Percentiles rank a stretch among this genome's conserved stretches.
These are phyloP conservation scores for Emydura subglobosa DNA, from an alignment of 2,113 vertebrate species.

Conservation along the genomic window DNA sequence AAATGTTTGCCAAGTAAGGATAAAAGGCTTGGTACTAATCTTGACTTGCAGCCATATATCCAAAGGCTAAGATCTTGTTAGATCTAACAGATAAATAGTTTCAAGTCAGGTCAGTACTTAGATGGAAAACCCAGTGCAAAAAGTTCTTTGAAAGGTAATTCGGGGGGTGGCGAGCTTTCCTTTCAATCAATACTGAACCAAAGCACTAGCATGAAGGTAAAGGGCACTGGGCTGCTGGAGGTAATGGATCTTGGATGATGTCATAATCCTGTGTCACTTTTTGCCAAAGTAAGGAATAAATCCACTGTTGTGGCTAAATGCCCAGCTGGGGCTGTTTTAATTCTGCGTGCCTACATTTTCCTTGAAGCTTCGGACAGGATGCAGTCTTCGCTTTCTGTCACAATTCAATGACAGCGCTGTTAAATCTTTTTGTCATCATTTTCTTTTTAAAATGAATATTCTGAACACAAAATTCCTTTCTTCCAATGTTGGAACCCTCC, in stretches of 20 bases:
- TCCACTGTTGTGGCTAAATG: neutral
- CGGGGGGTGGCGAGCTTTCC: neutral
- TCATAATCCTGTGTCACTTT: neutral
- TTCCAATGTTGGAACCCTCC: neutral
- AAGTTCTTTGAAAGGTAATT: neutral
- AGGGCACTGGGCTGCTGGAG: neutral
- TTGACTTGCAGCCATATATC: neutral
- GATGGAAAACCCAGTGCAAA: neutral
- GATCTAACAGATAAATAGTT: neutral
- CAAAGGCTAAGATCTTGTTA: neutral
- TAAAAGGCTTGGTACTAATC: conserved; percentile 20
- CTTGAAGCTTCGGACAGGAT: neutral
- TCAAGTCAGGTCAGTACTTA: neutral
- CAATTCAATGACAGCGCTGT: neutral
- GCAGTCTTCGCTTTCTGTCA: neutral
- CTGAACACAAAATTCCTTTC: neutral
- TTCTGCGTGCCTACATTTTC: conserved; percentile 17
- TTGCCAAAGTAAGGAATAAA: neutral
- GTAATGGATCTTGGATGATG: neutral
- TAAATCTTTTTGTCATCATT: neutral
- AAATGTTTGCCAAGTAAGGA: neutral
- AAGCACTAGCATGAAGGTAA: neutral
- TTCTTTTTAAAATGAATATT: neutral
- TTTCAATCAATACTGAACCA: neutral
- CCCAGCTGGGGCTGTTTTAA: neutral